Evolutionary conservation across 2,888 invertebrate species (phyloP), one percentile per base, ranked within the genome.

Genomic region (Acrobasis repandana): DNA sequence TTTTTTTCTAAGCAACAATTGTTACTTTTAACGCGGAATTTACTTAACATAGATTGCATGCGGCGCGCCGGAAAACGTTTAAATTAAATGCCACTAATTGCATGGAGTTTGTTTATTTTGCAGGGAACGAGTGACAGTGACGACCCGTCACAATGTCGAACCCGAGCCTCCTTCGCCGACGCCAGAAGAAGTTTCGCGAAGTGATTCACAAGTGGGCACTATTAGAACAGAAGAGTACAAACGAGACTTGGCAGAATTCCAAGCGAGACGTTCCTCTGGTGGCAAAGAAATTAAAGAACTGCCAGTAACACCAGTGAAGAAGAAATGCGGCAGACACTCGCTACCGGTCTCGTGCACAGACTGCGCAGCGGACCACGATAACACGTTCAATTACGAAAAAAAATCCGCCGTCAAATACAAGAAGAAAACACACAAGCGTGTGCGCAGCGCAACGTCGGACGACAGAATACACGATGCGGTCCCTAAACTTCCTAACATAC

Each of bases 171-270:
- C 77, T 50, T 63, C 76, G 15, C 63, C 76, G 15, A 67, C 76
- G 43, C 67, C 75, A 9, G 80, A 82, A 38, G 68, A 69, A 52
- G 68, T 61, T 57, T 61, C 68, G 46, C 76, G 63, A 47, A 80
- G 72, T 66, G 64, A 73, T 50, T 67, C 76, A 48, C 79, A 81
- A 61, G 65, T 84, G n/a, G 90, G 85, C 54, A 90, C 91, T 38
- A 88, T 91, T 57, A 86, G 92, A 65, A 92, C 92, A 14, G 90
- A 91, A 46, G 87, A 92, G 67, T 93, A 93, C 77, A 90, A 90
- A 70, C 79, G 88, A 33, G 92, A 88, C 69, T 76, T 92, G 60
- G 91, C 92, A 0, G 92, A 93, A 67, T 93, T 93, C 69, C 88
- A 91, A 76, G 92, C 92, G 10, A 80, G 93, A 61, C 75, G 92